Conservation (phyloP, 92 coral and sea anemone species). For the Palythoa heliodiscus region DNA sequence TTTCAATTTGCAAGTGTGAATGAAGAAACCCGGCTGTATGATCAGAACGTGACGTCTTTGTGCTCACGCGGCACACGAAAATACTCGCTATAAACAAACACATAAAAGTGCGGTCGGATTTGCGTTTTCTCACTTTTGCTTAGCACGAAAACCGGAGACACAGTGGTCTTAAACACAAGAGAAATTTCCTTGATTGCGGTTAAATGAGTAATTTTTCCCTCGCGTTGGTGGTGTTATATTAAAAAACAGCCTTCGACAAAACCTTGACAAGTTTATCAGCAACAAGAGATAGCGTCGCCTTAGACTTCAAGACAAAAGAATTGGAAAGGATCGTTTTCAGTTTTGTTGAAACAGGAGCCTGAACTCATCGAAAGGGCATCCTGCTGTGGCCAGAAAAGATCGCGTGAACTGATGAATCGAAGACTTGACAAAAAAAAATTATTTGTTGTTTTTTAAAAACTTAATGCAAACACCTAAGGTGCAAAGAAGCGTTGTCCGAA, state of each 20-base stretch:
- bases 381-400: conserved; percentile 6
- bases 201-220: background rate
- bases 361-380: conserved; percentile 17
- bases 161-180: conserved; percentile 12
- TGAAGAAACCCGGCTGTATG: conserved; percentile 1
- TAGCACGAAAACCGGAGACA: conserved; percentile 25
- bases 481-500: background rate
- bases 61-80: background rate
- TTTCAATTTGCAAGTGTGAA: conserved; percentile 21
- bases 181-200: conserved; percentile 26
- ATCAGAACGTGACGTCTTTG: background rate
- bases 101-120: background rate
- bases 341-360: conserved; percentile 31
- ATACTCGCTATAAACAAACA: background rate
- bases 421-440: background rate
- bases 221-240: background rate
- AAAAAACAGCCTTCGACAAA: background rate
- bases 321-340: conserved; percentile 35
- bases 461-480: conserved; percentile 9
- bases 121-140: background rate
- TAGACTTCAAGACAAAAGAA: conserved; percentile 26
- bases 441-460: background rate
- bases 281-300: conserved; percentile 12
- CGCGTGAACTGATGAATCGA: background rate
- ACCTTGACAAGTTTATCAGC: conserved; percentile 20